These are phyloP conservation scores for Azemiops feae DNA, from an alignment of 2,113 vertebrate genomes.

Conservation along the genomic window DNA sequence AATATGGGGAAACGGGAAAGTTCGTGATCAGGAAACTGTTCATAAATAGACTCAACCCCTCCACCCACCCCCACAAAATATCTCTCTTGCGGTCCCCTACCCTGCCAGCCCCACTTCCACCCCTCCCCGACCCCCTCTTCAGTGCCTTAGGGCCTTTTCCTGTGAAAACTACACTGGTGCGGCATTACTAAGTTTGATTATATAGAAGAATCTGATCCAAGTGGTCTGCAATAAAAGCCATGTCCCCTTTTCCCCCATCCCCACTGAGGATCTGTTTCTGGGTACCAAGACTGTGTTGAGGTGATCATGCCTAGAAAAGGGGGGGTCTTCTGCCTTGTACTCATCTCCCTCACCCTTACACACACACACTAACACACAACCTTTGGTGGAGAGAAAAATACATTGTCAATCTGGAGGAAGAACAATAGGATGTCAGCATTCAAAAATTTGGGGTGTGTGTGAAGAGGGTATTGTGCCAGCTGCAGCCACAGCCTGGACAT, in stretches of 20 bases:
- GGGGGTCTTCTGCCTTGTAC: not conserved
- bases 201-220: not conserved
- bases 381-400: not conserved
- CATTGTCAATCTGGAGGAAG: not conserved
- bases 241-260: not conserved
- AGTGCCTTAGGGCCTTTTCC: not conserved
- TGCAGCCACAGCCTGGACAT: not conserved
- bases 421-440: not conserved
- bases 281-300: not conserved
- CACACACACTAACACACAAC: not conserved
- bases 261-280: not conserved
- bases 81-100: not conserved
- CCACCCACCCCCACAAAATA: not conserved
- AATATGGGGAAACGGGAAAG: slow-evolving; percentile 55
- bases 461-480: not conserved
- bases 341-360: not conserved
- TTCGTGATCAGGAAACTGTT: not conserved
- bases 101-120: not conserved
- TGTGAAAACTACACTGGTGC: not conserved
- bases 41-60: slow-evolving; percentile 17
- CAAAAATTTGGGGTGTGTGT: not conserved
- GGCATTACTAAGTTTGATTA: not conserved
- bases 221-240: not conserved
- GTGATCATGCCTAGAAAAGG: not conserved
- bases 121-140: not conserved